Percentiles rank a stretch among this genome's conserved stretches.
Conservation (phyloP, 1,140 invertebrate genomes). For the Meloidogyne hapla region DNA sequence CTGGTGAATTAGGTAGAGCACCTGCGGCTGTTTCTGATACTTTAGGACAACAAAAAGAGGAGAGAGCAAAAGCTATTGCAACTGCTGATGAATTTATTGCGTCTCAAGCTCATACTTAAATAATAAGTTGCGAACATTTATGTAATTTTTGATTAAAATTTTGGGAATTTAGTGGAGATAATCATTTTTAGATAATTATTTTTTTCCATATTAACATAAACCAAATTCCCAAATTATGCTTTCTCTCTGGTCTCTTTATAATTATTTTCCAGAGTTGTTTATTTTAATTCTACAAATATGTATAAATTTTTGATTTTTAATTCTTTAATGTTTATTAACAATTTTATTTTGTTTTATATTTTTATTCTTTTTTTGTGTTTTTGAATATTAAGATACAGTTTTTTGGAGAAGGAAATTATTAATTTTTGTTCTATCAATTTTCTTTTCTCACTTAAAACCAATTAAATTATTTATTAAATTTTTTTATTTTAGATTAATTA, state of each 20-base stretch:
- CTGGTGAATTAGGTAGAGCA: conserved; percentile 70
- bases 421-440: neutral
- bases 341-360: conserved; percentile 7
- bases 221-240: too few species aligned
- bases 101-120: neutral
- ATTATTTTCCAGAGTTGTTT: conserved; percentile 5
- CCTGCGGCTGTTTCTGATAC: conserved; percentile 43
- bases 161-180: conserved; percentile 20
- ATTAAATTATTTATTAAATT: too few species aligned
- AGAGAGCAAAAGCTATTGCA: conserved; percentile 25
- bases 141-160: neutral
- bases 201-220: too few species aligned
- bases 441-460: neutral
- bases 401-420: too few species aligned
- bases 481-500: neutral
- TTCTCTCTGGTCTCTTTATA: too few species aligned
- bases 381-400: too few species aligned
- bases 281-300: neutral
- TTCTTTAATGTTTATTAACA: neutral
- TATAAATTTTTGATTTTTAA: neutral
- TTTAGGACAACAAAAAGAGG: conserved; percentile 21
- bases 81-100: conserved; percentile 51
- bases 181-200: too few species aligned
- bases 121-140: neutral
- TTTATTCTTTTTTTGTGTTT: neutral